phyloP scores from a whole-genome alignment of 2,888 invertebrate genomes.

The Conchocele bisecta region DNA sequence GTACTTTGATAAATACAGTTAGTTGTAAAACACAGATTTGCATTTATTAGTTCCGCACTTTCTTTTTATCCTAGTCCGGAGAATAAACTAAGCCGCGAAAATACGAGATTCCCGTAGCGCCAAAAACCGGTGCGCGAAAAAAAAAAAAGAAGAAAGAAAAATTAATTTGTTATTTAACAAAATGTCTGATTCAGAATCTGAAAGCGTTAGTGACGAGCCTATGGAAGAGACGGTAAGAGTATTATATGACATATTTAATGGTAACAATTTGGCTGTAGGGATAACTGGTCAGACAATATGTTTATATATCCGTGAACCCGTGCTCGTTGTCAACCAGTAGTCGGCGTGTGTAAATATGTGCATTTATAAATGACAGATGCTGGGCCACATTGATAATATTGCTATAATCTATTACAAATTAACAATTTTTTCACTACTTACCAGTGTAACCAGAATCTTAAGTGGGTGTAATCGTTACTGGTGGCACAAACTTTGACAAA shows the following conservation, averaged over 20 bases:
- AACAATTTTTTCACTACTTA: no score
- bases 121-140: constrained; percentile 11
- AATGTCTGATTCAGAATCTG: constrained; percentile 74
- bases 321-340: background rate
- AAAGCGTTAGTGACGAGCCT: constrained; percentile 66
- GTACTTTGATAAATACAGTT: no score
- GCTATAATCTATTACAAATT: no score
- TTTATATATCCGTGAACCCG: background rate
- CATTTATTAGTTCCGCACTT: no score
- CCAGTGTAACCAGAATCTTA: no score
- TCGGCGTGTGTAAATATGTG: background rate
- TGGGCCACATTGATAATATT: no score
- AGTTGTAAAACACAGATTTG: no score
- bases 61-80: no score
- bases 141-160: constrained; percentile 7
- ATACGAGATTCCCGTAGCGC: no score
- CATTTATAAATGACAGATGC: background rate
- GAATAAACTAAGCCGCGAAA: no score
- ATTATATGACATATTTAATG: background rate
- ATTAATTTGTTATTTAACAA: background rate
- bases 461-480: no score
- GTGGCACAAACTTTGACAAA: no score
- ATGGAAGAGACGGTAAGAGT: constrained; percentile 65
- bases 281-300: background rate
- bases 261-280: background rate